Evolutionary conservation across 1,140 invertebrate genomes (phyloP), one percentile per base, ranked within the genome.

Genomic region (Leptinotarsa texana): DNA sequence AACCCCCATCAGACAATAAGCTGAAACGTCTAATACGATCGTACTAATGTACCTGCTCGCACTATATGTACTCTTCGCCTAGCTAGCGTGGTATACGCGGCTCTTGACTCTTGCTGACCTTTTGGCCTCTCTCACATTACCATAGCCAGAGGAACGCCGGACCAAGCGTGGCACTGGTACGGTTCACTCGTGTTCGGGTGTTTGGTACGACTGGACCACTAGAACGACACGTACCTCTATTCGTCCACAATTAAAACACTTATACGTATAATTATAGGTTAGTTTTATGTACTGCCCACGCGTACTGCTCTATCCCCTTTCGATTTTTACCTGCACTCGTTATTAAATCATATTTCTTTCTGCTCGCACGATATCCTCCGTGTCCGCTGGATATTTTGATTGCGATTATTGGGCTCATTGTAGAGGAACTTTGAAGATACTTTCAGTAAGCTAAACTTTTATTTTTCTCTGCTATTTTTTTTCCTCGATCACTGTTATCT

Each of bases 41-140:
- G 51, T 15, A 57, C 51, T 57, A 57, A 17, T n/a, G n/a, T 57
- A 15, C 51, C 51, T 21, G 63, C 15, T 65, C 27, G 63, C 63
- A 27, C 63, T 77, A 74, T 72, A 77, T 75, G 73, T 67, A 75
- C 70, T 75, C 72, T 75, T 75, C 74, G 73, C 74, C 76, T 75
- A 76, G 72, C 76, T 75, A 76, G 72, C 75, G 78, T 73, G 76
- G 77, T 78, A 75, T 66, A 74, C 74, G 75, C 81, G 82, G 81
- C 81, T 83, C 82, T 83, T 83, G 82, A 83, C 82, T 83, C 81
- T 71, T 63, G 78, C 76, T 83, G 82, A 83, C 81, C 82, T 83
- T 80, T 83, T 83, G 81, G 77, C 80, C 82, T 83, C 82, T 83
- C 82, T 83, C 82, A 83, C 82, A 83, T 83, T 83, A 83, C 82